A percentile compares a stretch with the other conserved stretches of the same genome.
Evolutionary conservation across 92 coral and sea anemone genomes (phyloP).

Genomic region (Phymanthus crucifer): DNA sequence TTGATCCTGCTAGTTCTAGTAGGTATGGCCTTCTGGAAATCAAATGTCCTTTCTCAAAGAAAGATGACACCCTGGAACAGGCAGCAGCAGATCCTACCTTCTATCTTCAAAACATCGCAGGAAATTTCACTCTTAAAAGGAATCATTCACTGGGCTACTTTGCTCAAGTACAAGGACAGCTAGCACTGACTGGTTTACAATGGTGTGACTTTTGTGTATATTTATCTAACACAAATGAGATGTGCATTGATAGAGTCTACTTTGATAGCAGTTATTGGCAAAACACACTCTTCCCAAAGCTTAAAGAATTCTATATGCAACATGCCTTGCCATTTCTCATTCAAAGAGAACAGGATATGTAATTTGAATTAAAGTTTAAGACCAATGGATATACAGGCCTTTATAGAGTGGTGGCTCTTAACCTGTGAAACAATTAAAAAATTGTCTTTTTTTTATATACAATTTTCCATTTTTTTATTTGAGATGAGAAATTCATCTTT

Average conservation of each 20-base stretch:
- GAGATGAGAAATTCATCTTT: too few relatives aligned
- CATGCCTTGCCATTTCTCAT: not conserved
- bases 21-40: constrained; percentile 50
- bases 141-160: constrained; percentile 46
- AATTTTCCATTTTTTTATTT: too few relatives aligned
- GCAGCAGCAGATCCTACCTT: constrained; percentile 31
- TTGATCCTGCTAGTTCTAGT: constrained; percentile 45
- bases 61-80: constrained; percentile 27
- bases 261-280: not conserved
- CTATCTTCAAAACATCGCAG: constrained; percentile 26
- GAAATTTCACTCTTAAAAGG: constrained; percentile 29
- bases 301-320: not conserved
- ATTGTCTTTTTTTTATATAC: too few relatives aligned
- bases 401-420: too few relatives aligned
- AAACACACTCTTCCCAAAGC: constrained; percentile 6
- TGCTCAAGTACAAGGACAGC: constrained; percentile 17
- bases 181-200: constrained; percentile 26
- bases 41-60: constrained; percentile 46
- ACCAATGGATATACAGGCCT: too few relatives aligned
- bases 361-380: too few relatives aligned
- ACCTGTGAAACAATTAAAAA: too few relatives aligned
- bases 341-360: too few relatives aligned
- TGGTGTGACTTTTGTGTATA: constrained; percentile 66
- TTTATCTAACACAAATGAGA: constrained; percentile 51
- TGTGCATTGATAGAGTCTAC: constrained; percentile 48